These are phyloP conservation scores for Pocota personata DNA, from an alignment of 2,888 invertebrate species.

Conservation along the genomic window DNA sequence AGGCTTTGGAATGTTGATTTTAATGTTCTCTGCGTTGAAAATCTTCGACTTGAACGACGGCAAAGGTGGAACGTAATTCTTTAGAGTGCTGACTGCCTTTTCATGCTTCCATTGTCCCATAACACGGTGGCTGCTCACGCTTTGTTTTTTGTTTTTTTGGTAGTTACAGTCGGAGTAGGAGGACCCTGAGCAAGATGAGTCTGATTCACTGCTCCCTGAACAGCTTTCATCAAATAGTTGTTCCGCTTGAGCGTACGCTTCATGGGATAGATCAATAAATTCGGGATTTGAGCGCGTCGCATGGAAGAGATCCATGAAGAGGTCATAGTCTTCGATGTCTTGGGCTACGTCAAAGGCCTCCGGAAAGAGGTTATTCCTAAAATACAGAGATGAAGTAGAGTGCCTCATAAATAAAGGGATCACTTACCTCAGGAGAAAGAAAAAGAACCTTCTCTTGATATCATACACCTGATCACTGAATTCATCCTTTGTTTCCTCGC, in stretches of 20 bases:
- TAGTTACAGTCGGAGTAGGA: constrained; percentile 79
- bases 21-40: constrained; percentile 81
- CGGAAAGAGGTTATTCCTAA: constrained; percentile 88
- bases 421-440: constrained; percentile 89
- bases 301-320: constrained; percentile 92
- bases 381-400: constrained; percentile 11
- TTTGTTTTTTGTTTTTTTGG: constrained; percentile 62
- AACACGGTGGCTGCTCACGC: constrained; percentile 65
- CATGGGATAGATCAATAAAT: constrained; percentile 85
- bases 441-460: constrained; percentile 93
- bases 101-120: constrained; percentile 73
- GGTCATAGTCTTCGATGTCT: constrained; percentile 92
- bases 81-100: constrained; percentile 75
- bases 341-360: constrained; percentile 94
- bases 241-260: constrained; percentile 88
- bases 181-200: constrained; percentile 89
- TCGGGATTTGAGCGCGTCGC: constrained; percentile 87
- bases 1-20: constrained; percentile 82
- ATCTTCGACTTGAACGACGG: constrained; percentile 82
- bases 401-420: background rate
- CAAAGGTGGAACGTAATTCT: constrained; percentile 82
- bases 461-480: constrained; percentile 91
- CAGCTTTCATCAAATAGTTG: constrained; percentile 60
- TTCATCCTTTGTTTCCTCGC: constrained; percentile 87
- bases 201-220: constrained; percentile 82